These are phyloP conservation scores for Pteronotus mesoamericanus DNA, from an alignment of 2,797 vertebrate genomes.

Conservation along the genomic window DNA sequence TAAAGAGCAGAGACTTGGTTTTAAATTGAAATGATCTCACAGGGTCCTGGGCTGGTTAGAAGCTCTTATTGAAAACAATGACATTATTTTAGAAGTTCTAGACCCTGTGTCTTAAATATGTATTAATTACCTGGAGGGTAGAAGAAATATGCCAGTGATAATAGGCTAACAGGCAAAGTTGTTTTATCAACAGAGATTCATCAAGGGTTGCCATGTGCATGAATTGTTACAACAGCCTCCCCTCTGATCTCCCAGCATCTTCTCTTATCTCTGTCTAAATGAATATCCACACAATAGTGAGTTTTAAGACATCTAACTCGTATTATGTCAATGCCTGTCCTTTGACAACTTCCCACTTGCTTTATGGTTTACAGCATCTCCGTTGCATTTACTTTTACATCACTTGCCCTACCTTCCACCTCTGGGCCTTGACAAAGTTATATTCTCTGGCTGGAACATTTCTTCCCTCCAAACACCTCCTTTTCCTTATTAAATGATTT, in stretches of 20 bases:
- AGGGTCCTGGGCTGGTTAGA: neutral
- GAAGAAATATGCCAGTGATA: neutral
- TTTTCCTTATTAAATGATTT: neutral
- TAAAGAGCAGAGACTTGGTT: neutral
- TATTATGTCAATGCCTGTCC: neutral
- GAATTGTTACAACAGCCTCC: neutral
- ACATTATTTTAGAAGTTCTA: neutral
- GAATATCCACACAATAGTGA: neutral
- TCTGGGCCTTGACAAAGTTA: neutral
- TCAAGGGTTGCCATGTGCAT: neutral
- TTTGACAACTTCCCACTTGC: neutral
- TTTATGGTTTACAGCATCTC: neutral
- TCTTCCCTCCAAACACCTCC: neutral
- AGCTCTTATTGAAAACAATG: neutral
- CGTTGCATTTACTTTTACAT: neutral
- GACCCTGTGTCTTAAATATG: neutral
- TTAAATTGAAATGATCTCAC: conserved; percentile 7
- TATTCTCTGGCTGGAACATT: neutral
- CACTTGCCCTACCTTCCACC: neutral
- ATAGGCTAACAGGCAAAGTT: neutral
- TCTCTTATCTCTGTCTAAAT: neutral
- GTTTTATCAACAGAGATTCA: neutral
- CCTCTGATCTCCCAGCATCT: neutral
- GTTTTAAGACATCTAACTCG: neutral
- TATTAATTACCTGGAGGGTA: neutral